These are phyloP conservation scores for Syngnathus typhle DNA, from an alignment of 2,113 vertebrate genomes.

Conservation along the genomic window DNA sequence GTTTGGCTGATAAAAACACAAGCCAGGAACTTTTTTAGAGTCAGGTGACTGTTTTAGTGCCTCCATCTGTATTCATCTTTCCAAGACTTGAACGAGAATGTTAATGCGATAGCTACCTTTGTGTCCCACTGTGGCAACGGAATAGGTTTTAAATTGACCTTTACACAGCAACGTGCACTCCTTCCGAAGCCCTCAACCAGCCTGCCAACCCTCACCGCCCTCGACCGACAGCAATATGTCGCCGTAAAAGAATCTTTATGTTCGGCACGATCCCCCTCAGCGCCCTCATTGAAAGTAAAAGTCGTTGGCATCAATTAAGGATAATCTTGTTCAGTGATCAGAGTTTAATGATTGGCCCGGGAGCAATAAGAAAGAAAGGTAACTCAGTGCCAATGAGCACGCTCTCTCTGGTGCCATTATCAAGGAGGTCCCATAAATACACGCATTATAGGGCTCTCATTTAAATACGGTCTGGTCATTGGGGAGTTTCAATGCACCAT, in stretches of 20 bases:
- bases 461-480: constrained; percentile 51
- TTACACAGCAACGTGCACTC: constrained; percentile 3
- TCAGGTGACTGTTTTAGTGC: constrained; percentile 11
- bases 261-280: constrained; percentile 21
- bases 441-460: constrained; percentile 49
- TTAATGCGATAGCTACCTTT: background rate
- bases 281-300: constrained; percentile 46
- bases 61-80: constrained; percentile 12
- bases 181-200: constrained; percentile 2
- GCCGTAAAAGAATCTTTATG: constrained; percentile 20
- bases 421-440: constrained; percentile 52
- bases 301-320: constrained; percentile 67
- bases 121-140: background rate
- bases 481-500: constrained; percentile 48
- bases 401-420: constrained; percentile 56
- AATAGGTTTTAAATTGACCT: constrained; percentile 6
- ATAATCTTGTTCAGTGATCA: constrained; percentile 65
- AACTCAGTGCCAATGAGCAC: constrained; percentile 46
- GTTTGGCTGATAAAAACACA: background rate
- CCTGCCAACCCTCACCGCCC: background rate
- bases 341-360: constrained; percentile 61
- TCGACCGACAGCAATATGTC: background rate
- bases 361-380: constrained; percentile 56
- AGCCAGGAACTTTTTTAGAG: constrained; percentile 11
- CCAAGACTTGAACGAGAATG: constrained; percentile 7